Evolutionary conservation across 2,888 invertebrate genomes (phyloP).

Genomic region (Parascotia fuliginaria): DNA sequence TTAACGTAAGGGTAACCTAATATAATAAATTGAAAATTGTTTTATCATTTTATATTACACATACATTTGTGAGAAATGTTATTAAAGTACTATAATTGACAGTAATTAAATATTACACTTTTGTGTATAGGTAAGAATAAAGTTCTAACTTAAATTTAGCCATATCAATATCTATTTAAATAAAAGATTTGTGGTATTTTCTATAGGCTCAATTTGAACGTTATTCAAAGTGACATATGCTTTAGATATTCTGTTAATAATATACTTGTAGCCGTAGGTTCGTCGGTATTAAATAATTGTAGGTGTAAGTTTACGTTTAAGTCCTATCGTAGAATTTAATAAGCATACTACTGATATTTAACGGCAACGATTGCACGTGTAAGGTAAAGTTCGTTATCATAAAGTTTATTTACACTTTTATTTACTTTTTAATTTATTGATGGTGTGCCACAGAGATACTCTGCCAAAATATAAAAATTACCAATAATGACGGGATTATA

Average conservation of each 20-base stretch:
- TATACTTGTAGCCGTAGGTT: conserved; percentile 83
- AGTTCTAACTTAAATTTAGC: conserved; percentile 86
- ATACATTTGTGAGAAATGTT: conserved; percentile 86
- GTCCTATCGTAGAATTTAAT: conserved; percentile 76
- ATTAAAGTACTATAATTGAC: conserved; percentile 85
- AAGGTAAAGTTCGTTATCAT: conserved; percentile 83
- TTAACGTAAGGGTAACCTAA: conserved; percentile 86
- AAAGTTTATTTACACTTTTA: conserved; percentile 84
- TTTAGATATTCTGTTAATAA: conserved; percentile 86
- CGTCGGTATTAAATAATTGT: conserved; percentile 82
- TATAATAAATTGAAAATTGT: conserved; percentile 86
- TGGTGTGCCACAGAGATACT: conserved; percentile 86
- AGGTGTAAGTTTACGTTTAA: conserved; percentile 73
- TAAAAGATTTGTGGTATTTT: conserved; percentile 86
- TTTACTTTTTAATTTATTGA: conserved; percentile 84
- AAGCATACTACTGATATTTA: conserved; percentile 82
- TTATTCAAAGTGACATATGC: conserved; percentile 86
- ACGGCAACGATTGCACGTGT: conserved; percentile 83
- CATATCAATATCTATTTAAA: conserved; percentile 86
- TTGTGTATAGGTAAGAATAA: conserved; percentile 85
- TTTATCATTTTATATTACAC: conserved; percentile 87
- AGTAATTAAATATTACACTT: conserved; percentile 85
- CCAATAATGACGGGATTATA: conserved; percentile 69
- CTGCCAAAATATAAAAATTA: conserved; percentile 86
- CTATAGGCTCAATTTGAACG: conserved; percentile 86